Conservation (phyloP, 2,888 invertebrate species). For the Drosophila prolongata region DNA sequence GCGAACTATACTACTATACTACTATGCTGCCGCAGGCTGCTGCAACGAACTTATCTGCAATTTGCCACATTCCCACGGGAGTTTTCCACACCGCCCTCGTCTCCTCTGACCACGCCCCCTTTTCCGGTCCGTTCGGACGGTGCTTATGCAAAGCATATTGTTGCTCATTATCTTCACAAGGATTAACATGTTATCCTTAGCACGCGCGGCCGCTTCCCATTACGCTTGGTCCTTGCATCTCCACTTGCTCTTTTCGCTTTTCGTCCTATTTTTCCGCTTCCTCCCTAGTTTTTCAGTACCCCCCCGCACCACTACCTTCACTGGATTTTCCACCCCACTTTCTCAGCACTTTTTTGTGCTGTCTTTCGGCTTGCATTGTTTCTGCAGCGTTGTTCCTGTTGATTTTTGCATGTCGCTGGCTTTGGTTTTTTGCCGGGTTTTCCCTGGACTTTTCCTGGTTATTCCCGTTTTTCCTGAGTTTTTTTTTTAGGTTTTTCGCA, state of each 20-base stretch:
- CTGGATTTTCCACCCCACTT: too few relatives aligned
- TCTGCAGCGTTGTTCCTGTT: constrained; percentile 44
- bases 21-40: neutral
- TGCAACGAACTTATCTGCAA: constrained; percentile 36
- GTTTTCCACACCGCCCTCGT: neutral
- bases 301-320: neutral
- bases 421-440: constrained; percentile 41
- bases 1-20: constrained; percentile 1
- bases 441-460: constrained; percentile 1
- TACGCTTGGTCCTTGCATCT: constrained; percentile 22
- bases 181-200: constrained; percentile 75
- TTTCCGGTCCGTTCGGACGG: constrained; percentile 7
- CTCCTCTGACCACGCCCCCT: neutral
- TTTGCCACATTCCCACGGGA: constrained; percentile 46
- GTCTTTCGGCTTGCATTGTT: constrained; percentile 15
- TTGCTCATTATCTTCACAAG: constrained; percentile 73
- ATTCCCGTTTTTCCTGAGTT: constrained; percentile 13
- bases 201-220: constrained; percentile 63
- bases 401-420: constrained; percentile 61
- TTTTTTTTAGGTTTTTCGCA: constrained; percentile 23
- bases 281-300: neutral
- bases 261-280: neutral
- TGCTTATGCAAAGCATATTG: constrained; percentile 59
- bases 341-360: constrained; percentile 1
- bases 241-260: neutral